Evolutionary conservation across 1,140 invertebrate genomes (phyloP), one percentile per base, ranked within the genome.

Genomic region (Drosophila guanche): DNA sequence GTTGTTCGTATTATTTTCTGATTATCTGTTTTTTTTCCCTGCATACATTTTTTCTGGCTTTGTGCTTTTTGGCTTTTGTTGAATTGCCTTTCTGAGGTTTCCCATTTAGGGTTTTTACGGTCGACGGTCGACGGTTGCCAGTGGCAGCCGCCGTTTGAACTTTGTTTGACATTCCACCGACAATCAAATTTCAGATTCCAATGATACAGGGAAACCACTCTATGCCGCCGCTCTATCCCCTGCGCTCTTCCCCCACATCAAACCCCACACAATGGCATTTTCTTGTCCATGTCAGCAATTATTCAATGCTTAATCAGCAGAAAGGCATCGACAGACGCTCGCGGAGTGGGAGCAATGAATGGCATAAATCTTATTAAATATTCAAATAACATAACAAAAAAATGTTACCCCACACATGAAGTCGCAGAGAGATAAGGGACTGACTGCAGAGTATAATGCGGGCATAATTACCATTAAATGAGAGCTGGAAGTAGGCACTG

Each of bases 341-440:
- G 7, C 3, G 65, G 33, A 63, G 68, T 67, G 63, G 37, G 33
- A 33, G 62, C 43, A 50, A 68, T 68, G 66, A 68, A 68, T 68
- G 66, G 29, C 81, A 71, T 72, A 75, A 77, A 74, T 79, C 81
- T 63, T 81, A 86, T 85, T 76, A 86, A 85, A 81, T 80, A 81
- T 76, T 81, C 55, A 55, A 76, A 55, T 76, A 69, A 66, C 59
- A 61, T 43, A 68, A 12, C 33, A 29, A 37, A 60, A 75, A 75
- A 54, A 48, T 55, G 37, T 45, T 45, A 8, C 22, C 33, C 20
- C 51, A 56, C 12, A 46, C 46, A 37, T 4, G n/a, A 16, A 48
- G 14, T 3, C 25, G 20, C 52, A 10, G 23, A 1, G 22, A 20
- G 57, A n/a, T 48, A 5, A 33, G 7, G 29, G 27, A 6, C 29